Base-by-base conservation (phyloP, 2,113 vertebrate species). In the Gambusia holbrooki region DNA sequence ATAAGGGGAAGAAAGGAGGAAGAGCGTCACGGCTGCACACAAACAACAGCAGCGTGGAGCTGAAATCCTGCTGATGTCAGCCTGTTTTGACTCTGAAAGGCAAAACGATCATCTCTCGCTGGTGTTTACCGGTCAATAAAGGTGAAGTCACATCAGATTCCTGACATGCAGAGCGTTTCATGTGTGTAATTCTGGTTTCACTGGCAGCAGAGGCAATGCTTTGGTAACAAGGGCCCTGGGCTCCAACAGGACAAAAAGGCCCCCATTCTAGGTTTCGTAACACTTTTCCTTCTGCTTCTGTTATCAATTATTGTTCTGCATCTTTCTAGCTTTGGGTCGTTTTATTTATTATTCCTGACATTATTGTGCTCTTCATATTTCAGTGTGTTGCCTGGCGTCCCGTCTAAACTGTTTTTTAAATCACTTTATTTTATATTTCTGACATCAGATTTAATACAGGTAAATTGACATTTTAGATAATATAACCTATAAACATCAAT, bases 1-100 rank as follows among this genome's bases (percentile, higher is more conserved):
- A 90, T 88, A 89, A 89, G 81, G 64, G 25, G 45, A 71, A 73
- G 76, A 78, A 75, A 74, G 80, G 63, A 74, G 58, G 69, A 72
- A 19, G 37, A 68, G 60, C 30, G 37, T 73, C 72, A 81, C 2
- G 45, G 61, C 22, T 65, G 62, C 58, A 66, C 77, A 69, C 25
- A 65, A 25, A 66, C 69, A 27, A n/a, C 35, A 66, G 10, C 51
- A 58, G 51, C 25, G 22, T 58, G 51, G 51, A 58, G 8, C 62
- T 68, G 66, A 25, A n/a, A 48, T 17, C 45, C 45, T 73, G 28
- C 5, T 5, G 62, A 82, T 66, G 76, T 75, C 84, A 60, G 48
- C 66, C 11, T 29, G 73, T 79, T 77, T 64, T 68, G 66, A 74
- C 69, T 68, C 40, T 6, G 10, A 37, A 37, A 37, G 12, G 35